These are phyloP conservation scores for Taenioides sp. DNA, from an alignment of 2,797 vertebrate genomes.

Conservation along the genomic window DNA sequence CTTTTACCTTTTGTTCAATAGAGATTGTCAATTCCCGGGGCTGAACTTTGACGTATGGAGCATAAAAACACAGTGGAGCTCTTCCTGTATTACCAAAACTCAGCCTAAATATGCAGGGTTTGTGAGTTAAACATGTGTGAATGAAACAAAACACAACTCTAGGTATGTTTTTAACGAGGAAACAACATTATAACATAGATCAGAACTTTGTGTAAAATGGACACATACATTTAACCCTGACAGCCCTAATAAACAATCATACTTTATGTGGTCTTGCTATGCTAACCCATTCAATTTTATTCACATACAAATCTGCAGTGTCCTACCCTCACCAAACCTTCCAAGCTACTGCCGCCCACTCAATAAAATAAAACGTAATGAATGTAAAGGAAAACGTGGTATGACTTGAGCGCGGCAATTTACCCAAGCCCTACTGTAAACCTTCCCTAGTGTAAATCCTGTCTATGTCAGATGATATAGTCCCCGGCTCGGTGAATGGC, in stretches of 20 bases:
- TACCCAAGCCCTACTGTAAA: constrained; percentile 15
- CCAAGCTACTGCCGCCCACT: neutral
- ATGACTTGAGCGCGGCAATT: neutral
- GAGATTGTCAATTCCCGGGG: too few relatives aligned
- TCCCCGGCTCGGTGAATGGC: constrained; percentile 15
- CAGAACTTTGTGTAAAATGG: too few relatives aligned
- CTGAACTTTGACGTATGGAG: too few relatives aligned
- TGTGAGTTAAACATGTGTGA: too few relatives aligned
- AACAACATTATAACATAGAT: too few relatives aligned
- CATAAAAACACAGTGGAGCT: too few relatives aligned
- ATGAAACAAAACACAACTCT: too few relatives aligned
- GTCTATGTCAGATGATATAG: constrained; percentile 16
- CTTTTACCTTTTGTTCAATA: too few relatives aligned
- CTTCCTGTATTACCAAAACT: too few relatives aligned
- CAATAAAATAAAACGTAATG: neutral
- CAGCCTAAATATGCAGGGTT: too few relatives aligned
- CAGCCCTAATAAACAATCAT: neutral
- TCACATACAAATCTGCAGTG: neutral
- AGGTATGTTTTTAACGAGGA: too few relatives aligned
- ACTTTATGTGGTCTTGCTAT: neutral
- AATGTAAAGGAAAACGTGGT: neutral
- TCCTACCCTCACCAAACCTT: neutral
- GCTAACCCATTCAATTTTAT: neutral
- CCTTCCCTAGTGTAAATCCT: constrained; percentile 22
- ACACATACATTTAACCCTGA: too few relatives aligned